Percentiles rank a stretch among this genome's conserved stretches.
Evolutionary conservation across 2,888 invertebrate genomes (phyloP).

Genomic region (Eupithecia exiguata): DNA sequence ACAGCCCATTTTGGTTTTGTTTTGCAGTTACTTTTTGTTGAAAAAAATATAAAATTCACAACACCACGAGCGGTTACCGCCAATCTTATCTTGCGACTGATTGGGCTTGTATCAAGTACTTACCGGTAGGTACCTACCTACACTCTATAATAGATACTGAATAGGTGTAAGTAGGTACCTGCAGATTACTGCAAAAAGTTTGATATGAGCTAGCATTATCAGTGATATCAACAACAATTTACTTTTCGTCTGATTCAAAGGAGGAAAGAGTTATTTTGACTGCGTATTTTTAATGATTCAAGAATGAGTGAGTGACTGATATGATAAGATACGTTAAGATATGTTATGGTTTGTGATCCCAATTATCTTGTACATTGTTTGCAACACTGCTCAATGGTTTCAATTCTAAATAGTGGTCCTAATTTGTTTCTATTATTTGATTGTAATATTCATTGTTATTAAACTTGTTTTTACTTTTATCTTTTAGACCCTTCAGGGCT

Average conservation of each 20-base stretch:
- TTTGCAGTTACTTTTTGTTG: conserved; percentile 1
- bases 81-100: conserved; percentile 42
- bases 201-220: neutral
- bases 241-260: neutral
- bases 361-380: too few species aligned
- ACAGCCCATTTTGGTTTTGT: conserved; percentile 82
- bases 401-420: too few species aligned
- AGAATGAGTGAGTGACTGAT: neutral
- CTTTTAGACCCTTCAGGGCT: too few species aligned
- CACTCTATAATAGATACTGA: neutral
- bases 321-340: too few species aligned
- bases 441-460: too few species aligned
- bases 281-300: neutral
- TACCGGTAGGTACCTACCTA: neutral
- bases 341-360: too few species aligned
- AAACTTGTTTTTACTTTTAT: too few species aligned
- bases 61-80: conserved; percentile 23
- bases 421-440: too few species aligned
- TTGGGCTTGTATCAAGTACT: neutral
- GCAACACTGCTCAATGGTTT: too few species aligned
- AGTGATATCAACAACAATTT: neutral
- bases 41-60: conserved; percentile 25
- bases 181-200: neutral
- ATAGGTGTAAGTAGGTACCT: neutral
- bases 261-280: neutral